Evolutionary conservation across 2,797 vertebrate genomes (phyloP), one percentile per base, ranked within the genome.

Genomic region (Xiphophorus birchmanni): DNA sequence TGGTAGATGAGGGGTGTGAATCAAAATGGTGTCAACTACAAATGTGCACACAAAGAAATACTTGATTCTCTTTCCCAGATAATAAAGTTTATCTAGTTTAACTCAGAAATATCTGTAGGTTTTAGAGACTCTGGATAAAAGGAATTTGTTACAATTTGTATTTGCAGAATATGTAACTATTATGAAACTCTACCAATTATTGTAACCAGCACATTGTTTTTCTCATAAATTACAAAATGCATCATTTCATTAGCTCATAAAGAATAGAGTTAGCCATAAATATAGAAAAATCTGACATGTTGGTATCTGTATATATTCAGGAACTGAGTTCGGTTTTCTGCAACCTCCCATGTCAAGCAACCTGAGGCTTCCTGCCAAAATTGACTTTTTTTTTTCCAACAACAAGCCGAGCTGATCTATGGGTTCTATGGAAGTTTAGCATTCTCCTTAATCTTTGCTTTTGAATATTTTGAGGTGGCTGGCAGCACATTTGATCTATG

Each of bases 391-490:
- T 84, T 73, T 75, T 45, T 23, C 7, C 74, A 82, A 71, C 72
- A 54, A 69, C n/a, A 74, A 76, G 45, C 82, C 81, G 37, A 82
- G 80, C 72, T 75, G 82, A 80, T 84, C 85, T 84, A 73, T 80
- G 80, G 32, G 44, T 29, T 58, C 23, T 4, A n/a, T 56, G n/a
- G 56, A n/a, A 80, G 37, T 82, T 85, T 81, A 60, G 71, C 71
- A 84, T 86, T 83, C 80, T 54, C 58, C 75, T 79, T 84, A 80
- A 85, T 87, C 80, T 76, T 82, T 74, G 23, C 76, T 87, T 29
- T 72, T 74, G 76, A 74, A 79, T 74, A 78, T 79, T 80, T 86
- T 83, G 74, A 88, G 82, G 37, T 73, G 73, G 23, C 63, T 83
- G 15, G 73, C 58, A 32, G 13, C 44, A 23, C 54, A 83, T 80